phyloP scores from a whole-genome alignment of 2,113 vertebrate species.

The Cranoglanis bouderius region DNA sequence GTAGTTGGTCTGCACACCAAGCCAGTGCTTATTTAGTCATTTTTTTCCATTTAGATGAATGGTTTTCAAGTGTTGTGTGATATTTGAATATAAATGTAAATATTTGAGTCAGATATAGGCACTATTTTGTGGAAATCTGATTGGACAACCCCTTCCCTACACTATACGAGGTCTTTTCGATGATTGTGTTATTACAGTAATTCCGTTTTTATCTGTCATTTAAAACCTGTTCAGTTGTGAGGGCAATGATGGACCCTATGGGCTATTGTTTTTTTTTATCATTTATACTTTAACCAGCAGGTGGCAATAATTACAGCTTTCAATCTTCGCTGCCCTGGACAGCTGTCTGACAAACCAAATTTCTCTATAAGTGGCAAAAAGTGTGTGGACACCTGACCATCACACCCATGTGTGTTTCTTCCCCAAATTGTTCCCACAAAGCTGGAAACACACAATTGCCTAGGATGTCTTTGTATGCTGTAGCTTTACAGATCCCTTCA shows the following conservation, averaged over 20 bases:
- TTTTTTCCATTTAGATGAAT: neutral
- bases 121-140: neutral
- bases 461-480: neutral
- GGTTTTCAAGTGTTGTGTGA: conserved; percentile 2
- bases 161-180: no score
- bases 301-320: conserved; percentile 18
- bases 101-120: neutral
- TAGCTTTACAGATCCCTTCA: neutral
- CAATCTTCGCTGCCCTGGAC: neutral
- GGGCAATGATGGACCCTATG: neutral
- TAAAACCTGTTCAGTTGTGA: neutral
- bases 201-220: neutral
- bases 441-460: neutral
- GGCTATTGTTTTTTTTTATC: neutral
- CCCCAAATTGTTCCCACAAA: neutral
- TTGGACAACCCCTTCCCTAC: neutral
- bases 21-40: neutral
- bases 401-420: neutral
- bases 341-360: neutral
- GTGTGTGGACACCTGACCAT: neutral
- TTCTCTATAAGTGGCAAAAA: neutral
- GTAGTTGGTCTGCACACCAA: neutral
- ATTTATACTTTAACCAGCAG: neutral
- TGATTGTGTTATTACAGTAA: no score
- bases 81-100: neutral